These are phyloP conservation scores for Lamellibrachia satsuma DNA, from an alignment of 2,888 invertebrate genomes.

Conservation along the genomic window DNA sequence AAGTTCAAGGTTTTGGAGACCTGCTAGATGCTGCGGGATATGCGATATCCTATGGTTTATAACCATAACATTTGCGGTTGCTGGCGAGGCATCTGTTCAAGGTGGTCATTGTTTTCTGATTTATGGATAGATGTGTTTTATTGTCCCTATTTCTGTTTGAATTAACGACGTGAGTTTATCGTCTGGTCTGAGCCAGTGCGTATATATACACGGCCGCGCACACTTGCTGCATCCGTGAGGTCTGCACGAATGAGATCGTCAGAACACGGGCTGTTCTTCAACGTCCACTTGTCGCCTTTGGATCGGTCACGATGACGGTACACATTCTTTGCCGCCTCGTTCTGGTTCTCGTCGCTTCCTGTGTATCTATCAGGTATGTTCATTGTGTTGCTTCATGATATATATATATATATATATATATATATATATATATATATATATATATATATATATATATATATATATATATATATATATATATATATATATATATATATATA, in stretches of 20 bases:
- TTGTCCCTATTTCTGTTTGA: constrained; percentile 13
- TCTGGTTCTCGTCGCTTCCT: background rate
- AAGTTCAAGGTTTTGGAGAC: too few species aligned
- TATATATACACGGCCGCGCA: background rate
- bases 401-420: background rate
- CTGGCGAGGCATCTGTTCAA: background rate
- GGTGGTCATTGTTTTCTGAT: background rate
- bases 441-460: too few species aligned
- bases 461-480: too few species aligned
- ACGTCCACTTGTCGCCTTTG: background rate
- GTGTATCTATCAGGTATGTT: background rate
- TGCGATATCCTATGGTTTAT: background rate
- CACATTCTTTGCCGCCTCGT: background rate
- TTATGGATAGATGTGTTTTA: background rate
- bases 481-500: too few species aligned
- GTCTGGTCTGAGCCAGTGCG: background rate
- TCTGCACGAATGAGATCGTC: background rate
- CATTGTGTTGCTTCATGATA: background rate
- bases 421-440: too few species aligned
- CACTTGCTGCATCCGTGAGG: background rate
- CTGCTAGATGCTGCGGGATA: too few species aligned
- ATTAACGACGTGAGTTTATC: background rate
- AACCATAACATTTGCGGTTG: background rate
- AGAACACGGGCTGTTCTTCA: background rate
- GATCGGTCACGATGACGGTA: background rate